Conservation (phyloP, 2,797 vertebrate genomes). For the Phalanger gymnotis region DNA sequence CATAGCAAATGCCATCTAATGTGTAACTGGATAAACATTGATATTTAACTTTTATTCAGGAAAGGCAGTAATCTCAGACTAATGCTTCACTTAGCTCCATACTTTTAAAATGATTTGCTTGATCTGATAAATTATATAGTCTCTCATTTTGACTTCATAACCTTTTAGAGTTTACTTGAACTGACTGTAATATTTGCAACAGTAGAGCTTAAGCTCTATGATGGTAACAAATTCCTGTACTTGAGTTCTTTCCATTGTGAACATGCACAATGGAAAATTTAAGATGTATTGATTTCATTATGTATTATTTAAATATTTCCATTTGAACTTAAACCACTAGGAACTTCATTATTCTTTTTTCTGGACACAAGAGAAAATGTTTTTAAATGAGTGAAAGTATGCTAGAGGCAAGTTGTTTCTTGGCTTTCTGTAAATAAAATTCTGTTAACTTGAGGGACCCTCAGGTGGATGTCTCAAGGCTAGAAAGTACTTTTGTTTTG, state of each 20-base stretch:
- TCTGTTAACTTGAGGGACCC: slow-evolving; percentile 57
- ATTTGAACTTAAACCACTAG: slow-evolving; percentile 60
- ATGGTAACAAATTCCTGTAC: slow-evolving; percentile 59
- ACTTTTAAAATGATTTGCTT: slow-evolving; percentile 81
- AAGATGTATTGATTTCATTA: slow-evolving; percentile 74
- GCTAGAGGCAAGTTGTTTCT: slow-evolving; percentile 65
- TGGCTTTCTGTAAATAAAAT: slow-evolving; percentile 60
- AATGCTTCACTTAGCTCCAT: slow-evolving; percentile 80
- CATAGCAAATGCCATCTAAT: slow-evolving; percentile 79
- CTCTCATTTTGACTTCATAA: slow-evolving; percentile 83
- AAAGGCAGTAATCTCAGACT: slow-evolving; percentile 73
- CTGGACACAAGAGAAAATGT: slow-evolving; percentile 38
- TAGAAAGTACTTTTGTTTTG: slow-evolving; percentile 13
- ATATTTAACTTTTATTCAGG: slow-evolving; percentile 82
- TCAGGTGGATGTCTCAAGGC: background rate
- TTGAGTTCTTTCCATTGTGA: slow-evolving; percentile 69
- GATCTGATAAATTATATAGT: slow-evolving; percentile 85
- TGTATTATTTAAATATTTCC: slow-evolving; percentile 66
- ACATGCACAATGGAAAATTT: slow-evolving; percentile 72
- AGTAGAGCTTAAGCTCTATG: slow-evolving; percentile 76
- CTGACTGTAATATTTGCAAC: slow-evolving; percentile 75
- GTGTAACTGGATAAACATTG: slow-evolving; percentile 80
- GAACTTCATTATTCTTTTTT: slow-evolving; percentile 69
- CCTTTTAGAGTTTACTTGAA: slow-evolving; percentile 80
- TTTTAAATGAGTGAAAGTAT: slow-evolving; percentile 57